Evolutionary conservation across 1,140 invertebrate genomes (phyloP).

Genomic region (Drosophila mojavensis): DNA sequence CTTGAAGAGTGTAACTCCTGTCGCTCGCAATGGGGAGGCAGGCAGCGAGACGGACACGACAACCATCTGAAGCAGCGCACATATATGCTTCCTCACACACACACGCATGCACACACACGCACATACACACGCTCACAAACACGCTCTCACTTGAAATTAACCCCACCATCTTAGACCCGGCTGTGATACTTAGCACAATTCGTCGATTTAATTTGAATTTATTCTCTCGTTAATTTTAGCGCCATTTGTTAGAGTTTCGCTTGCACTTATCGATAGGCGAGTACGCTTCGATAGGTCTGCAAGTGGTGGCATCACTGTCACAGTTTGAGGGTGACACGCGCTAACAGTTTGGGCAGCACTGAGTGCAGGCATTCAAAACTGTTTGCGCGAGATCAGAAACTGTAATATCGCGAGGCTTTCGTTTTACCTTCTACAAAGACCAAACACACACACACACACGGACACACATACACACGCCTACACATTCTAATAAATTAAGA

Average conservation of each 20-base stretch:
- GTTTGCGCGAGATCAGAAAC: conserved; percentile 35
- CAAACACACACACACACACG: conserved; percentile 39
- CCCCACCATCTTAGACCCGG: conserved; percentile 77
- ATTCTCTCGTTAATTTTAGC: conserved; percentile 39
- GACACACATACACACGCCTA: conserved; percentile 61
- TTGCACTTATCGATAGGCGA: conserved; percentile 31
- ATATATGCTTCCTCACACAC: conserved; percentile 6
- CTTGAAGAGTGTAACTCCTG: conserved; percentile 54
- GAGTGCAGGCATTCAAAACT: conserved; percentile 26
- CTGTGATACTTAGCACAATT: conserved; percentile 82
- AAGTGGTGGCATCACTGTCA: conserved; percentile 22
- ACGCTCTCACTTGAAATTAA: conserved; percentile 27
- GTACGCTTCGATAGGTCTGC: conserved; percentile 14
- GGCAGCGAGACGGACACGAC: conserved; percentile 33
- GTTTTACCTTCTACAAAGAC: conserved; percentile 33
- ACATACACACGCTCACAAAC: conserved; percentile 30
- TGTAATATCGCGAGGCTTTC: conserved; percentile 67
- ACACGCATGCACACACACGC: conserved; percentile 23
- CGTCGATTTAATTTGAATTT: conserved; percentile 62
- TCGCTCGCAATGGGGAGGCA: conserved; percentile 49
- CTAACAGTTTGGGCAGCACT: conserved; percentile 20
- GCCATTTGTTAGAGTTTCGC: conserved; percentile 42
- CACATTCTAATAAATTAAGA: conserved; percentile 79
- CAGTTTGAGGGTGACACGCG: conserved; percentile 15
- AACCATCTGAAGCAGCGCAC: conserved; percentile 28